phyloP scores from a whole-genome alignment of 2,113 vertebrate species.

The Hemicordylus capensis region DNA sequence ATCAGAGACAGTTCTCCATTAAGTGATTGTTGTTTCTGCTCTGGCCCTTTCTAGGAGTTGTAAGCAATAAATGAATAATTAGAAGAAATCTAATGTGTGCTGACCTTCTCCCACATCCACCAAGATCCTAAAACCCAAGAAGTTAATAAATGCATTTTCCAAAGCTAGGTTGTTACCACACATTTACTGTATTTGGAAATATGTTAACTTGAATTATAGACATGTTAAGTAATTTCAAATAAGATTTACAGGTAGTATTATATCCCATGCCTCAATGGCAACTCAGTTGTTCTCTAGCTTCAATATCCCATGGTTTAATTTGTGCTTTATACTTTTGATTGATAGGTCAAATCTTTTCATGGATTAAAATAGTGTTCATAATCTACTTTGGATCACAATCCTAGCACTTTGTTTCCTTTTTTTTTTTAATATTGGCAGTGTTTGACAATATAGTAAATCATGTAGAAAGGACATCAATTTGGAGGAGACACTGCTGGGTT shows the following conservation, averaged over 20 bases:
- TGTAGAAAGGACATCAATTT: constrained; percentile 42
- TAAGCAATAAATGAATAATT: too few relatives aligned
- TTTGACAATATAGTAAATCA: constrained; percentile 47
- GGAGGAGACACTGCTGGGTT: constrained; percentile 59
- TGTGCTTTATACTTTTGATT: constrained; percentile 34
- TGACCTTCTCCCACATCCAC: too few relatives aligned
- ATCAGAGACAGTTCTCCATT: too few relatives aligned
- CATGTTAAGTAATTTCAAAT: background rate
- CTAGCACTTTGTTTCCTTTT: constrained; percentile 27
- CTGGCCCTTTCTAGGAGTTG: too few relatives aligned
- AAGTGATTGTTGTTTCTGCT: too few relatives aligned
- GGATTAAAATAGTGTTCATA: constrained; percentile 43
- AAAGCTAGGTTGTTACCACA: background rate
- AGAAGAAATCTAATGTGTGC: too few relatives aligned
- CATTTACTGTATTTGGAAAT: background rate
- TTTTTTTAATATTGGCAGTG: constrained; percentile 59
- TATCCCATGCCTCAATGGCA: constrained; percentile 20
- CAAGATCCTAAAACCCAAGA: background rate
- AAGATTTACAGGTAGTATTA: background rate
- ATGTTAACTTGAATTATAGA: background rate
- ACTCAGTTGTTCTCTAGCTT: constrained; percentile 48
- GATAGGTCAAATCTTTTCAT: constrained; percentile 32
- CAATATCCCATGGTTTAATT: constrained; percentile 29
- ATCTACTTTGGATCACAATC: constrained; percentile 46
- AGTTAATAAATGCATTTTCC: background rate